Evolutionary conservation across 2,797 vertebrate species (phyloP).

Genomic region (Falco rusticolus): DNA sequence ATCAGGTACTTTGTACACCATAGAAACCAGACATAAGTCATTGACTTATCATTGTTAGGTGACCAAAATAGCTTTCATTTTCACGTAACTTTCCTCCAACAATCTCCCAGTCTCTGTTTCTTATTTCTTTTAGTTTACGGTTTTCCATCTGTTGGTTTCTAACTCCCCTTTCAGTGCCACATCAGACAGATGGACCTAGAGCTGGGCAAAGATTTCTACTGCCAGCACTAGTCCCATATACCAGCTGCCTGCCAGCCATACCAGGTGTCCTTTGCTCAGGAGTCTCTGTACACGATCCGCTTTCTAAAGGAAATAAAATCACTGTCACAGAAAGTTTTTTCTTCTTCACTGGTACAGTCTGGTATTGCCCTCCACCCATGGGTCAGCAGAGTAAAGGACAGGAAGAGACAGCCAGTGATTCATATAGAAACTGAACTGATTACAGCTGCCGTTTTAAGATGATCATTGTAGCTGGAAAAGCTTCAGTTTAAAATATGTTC

Average conservation of each 20-base stretch:
- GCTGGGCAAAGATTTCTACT: neutral
- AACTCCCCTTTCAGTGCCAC: slow-evolving; percentile 4
- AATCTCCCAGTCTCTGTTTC: neutral
- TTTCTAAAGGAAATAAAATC: neutral
- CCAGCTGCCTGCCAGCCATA: slow-evolving; percentile 33
- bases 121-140: neutral
- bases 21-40: neutral
- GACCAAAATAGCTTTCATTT: neutral
- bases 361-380: neutral
- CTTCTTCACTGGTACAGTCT: neutral
- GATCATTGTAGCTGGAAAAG: neutral
- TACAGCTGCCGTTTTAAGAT: neutral
- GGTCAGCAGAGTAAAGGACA: neutral
- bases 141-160: neutral
- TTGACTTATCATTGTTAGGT: neutral
- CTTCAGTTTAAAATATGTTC: neutral
- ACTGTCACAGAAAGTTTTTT: neutral
- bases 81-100: neutral
- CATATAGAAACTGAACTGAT: neutral
- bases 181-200: slow-evolving; percentile 38
- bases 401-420: neutral
- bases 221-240: neutral
- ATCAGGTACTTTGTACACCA: neutral
- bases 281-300: neutral
- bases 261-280: slow-evolving; percentile 24